Evolutionary conservation across 2,797 vertebrate genomes (phyloP), one percentile per base, ranked within the genome.

Genomic region (Etheostoma nigrum): DNA sequence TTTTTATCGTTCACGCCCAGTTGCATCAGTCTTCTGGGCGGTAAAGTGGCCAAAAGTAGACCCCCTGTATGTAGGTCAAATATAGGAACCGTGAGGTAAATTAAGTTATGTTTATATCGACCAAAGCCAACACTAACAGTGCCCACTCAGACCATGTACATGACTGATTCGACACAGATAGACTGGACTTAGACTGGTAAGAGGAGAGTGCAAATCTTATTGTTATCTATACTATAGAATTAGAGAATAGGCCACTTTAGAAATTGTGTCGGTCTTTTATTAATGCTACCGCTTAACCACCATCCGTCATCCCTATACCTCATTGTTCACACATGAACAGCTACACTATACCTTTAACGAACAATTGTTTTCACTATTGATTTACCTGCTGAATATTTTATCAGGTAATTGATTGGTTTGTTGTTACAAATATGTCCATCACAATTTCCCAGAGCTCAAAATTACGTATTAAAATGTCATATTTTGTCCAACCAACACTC

Each of bases 21-120:
- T 95, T 94, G 91, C 93, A 91, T 95, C 95, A 94, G 84, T 72
- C 66, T 16, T 6, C 3, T 11, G 7, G 4, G 21, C 9, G 5
- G 12, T 23, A 9, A 27, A 18, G 18, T 21, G 9, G 27, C 27
- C 15, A 12, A 21, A 40, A 33, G 33, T 36, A 36, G 30, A 5
- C 36, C 18, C 4, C 0, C 7, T 14, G 47, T n/a, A 83, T 74
- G 23, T 86, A 79, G 84, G 87, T 91, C 86, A 90, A 25, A 58
- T 67, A 36, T 36, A 66, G 7, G 27, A 19, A 45, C 19, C 1
- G 16, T 27, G 58, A 51, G 18, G 21, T 14, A 16, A 79, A 72
- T 47, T 70, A 44, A 79, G 78, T 73, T 74, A 72, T 74, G 70
- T 82, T 75, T 68, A 44, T 54, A 60, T 5, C 27, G 52, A 33